These are phyloP conservation scores for Drosophila seguyi DNA, from an alignment of 1,140 invertebrate species.

Conservation along the genomic window DNA sequence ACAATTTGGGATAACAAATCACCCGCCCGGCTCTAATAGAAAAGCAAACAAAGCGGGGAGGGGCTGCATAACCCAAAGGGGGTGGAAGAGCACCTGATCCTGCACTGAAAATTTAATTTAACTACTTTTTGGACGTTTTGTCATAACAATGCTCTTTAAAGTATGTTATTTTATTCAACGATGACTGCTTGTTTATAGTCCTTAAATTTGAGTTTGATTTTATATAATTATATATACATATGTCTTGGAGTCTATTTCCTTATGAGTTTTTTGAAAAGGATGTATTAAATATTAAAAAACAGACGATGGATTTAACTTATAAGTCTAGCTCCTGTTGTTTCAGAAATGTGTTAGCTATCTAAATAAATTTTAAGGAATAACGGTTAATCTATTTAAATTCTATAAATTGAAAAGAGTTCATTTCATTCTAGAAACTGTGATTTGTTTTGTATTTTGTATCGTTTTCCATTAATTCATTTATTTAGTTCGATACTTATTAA, in stretches of 20 bases:
- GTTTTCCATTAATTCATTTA: background rate
- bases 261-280: background rate
- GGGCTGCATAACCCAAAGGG: conserved; percentile 3
- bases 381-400: background rate
- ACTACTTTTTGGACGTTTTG: background rate
- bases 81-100: conserved; percentile 60
- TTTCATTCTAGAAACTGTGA: too few species aligned
- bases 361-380: too few species aligned
- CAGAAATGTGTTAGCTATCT: too few species aligned
- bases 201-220: too few species aligned
- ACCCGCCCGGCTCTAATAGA: conserved; percentile 58
- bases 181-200: too few species aligned
- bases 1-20: conserved; percentile 57
- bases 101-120: conserved; percentile 11
- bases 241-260: background rate
- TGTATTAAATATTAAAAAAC: too few species aligned
- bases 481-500: background rate
- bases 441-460: background rate
- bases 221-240: too few species aligned
- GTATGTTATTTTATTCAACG: too few species aligned
- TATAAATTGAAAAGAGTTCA: background rate
- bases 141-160: too few species aligned
- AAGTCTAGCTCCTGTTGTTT: too few species aligned
- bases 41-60: conserved; percentile 58
- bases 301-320: too few species aligned